These are phyloP conservation scores for Drosophila quadrilineata DNA, from an alignment of 1,140 invertebrate genomes.

Conservation along the genomic window DNA sequence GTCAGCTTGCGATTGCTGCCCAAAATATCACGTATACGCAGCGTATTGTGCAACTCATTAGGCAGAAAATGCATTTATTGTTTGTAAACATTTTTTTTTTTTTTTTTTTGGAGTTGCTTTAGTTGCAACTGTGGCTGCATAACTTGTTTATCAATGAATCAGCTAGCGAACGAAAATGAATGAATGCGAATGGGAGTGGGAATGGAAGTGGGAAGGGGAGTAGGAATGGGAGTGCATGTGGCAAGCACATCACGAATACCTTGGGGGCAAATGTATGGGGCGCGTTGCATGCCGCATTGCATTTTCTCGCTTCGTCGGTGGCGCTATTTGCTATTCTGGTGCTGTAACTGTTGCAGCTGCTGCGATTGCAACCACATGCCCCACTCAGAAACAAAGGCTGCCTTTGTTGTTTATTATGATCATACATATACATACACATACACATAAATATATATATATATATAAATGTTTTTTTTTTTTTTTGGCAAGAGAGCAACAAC, in stretches of 20 bases:
- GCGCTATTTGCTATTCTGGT: constrained; percentile 30
- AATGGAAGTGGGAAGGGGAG: no score
- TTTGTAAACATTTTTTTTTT: neutral
- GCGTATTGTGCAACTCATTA: constrained; percentile 10
- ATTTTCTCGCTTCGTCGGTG: constrained; percentile 17
- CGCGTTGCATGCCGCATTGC: constrained; percentile 36
- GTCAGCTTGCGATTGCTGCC: no score
- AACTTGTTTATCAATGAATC: constrained; percentile 38
- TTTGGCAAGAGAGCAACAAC: constrained; percentile 28
- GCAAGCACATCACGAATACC: constrained; percentile 23
- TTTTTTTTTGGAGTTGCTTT: neutral
- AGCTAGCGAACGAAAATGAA: constrained; percentile 26
- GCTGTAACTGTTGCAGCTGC: constrained; percentile 33
- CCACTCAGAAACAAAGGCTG: constrained; percentile 50
- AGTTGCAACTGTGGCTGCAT: constrained; percentile 4
- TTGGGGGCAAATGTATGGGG: constrained; percentile 17
- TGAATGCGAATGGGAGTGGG: constrained; percentile 26
- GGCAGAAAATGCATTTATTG: constrained; percentile 5
- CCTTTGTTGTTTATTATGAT: constrained; percentile 63
- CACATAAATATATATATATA: no score
- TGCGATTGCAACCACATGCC: constrained; percentile 49
- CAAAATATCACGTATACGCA: constrained; percentile 6
- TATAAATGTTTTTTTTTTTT: constrained; percentile 10
- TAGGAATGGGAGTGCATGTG: no score
- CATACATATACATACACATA: no score